These are phyloP conservation scores for Natator depressus DNA, from an alignment of 2,113 vertebrate species.

Conservation along the genomic window DNA sequence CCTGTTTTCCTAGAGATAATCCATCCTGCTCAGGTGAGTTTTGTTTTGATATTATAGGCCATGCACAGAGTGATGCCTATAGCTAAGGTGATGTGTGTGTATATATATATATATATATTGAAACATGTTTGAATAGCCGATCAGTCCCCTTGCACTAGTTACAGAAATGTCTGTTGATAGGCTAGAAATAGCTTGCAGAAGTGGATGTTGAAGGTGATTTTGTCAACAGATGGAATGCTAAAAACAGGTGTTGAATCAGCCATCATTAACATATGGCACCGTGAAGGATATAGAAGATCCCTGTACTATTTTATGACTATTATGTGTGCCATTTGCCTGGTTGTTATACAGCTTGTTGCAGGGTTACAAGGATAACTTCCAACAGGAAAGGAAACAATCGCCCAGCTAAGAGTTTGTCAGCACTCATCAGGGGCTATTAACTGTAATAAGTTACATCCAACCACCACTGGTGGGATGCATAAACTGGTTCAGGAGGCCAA, in stretches of 20 bases:
- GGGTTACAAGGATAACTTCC: constrained; percentile 3
- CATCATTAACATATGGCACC: neutral
- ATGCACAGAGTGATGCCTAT: constrained; percentile 22
- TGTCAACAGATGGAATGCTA: neutral
- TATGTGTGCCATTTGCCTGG: neutral
- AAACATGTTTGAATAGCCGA: constrained; percentile 32
- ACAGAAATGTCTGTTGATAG: neutral
- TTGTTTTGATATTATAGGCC: constrained; percentile 20
- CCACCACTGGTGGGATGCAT: neutral
- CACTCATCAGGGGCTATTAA: neutral
- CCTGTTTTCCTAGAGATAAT: neutral
- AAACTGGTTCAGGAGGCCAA: neutral
- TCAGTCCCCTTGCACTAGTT: neutral
- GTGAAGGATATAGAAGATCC: neutral
- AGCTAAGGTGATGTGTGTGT: neutral
- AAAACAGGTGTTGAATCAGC: neutral
- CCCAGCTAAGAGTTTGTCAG: neutral
- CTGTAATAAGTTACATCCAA: neutral
- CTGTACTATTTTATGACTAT: constrained; percentile 51
- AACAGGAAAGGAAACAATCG: neutral
- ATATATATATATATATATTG: constrained; percentile 35
- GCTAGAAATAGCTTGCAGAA: constrained; percentile 17
- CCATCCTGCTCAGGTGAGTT: constrained; percentile 12
- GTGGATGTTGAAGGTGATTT: constrained; percentile 30
- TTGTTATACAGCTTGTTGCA: constrained; percentile 24